phyloP scores from a whole-genome alignment of 1,140 invertebrate genomes.

The Ceratina japonica region DNA sequence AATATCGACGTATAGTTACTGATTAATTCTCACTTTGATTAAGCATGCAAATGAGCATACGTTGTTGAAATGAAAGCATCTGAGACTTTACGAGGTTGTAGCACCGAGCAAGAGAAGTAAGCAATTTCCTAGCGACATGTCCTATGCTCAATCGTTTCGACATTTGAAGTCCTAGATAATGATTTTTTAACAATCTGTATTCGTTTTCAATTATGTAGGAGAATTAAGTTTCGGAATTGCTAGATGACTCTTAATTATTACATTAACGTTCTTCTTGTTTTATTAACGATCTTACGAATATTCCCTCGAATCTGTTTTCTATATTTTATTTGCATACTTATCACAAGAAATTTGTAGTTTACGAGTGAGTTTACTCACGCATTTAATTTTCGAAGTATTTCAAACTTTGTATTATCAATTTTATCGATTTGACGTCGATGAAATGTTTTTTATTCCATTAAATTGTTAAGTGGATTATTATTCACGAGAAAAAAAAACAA shows the following conservation, averaged over 20 bases:
- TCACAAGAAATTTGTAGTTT: slow-evolving; percentile 33
- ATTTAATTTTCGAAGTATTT: not conserved
- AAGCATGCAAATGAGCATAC: slow-evolving; percentile 4
- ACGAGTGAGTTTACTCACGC: slow-evolving; percentile 7
- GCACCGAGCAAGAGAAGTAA: no score
- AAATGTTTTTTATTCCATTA: slow-evolving; percentile 17
- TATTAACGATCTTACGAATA: slow-evolving; percentile 3
- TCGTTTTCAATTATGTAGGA: slow-evolving; percentile 33
- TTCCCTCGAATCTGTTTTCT: not conserved
- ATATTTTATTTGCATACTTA: slow-evolving; percentile 17
- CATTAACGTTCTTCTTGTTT: slow-evolving; percentile 15
- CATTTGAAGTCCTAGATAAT: no score
- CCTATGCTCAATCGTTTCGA: no score
- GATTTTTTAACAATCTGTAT: not conserved
- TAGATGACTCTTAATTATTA: slow-evolving; percentile 23
- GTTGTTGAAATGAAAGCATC: no score
- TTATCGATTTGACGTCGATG: slow-evolving; percentile 4
- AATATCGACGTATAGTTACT: slow-evolving; percentile 80
- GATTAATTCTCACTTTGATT: slow-evolving; percentile 72
- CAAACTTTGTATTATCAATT: not conserved
- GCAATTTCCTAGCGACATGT: no score
- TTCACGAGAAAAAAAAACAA: not conserved
- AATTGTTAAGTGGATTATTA: not conserved
- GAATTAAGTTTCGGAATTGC: slow-evolving; percentile 18
- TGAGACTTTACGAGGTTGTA: no score